Conservation (phyloP, 2,797 vertebrate species). For the Orestias chungarensis region DNA sequence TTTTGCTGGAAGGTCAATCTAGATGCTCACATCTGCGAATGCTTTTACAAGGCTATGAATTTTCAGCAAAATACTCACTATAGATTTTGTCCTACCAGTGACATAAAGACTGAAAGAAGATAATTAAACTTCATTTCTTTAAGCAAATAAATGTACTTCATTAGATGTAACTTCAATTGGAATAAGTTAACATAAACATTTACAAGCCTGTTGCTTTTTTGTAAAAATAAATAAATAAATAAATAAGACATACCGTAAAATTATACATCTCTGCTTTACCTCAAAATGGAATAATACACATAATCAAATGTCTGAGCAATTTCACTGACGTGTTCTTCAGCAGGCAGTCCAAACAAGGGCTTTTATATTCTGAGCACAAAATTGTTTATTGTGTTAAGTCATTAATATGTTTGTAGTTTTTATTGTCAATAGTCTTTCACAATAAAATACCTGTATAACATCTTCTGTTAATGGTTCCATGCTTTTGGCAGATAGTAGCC, state of each 20-base stretch:
- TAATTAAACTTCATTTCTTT: too few species aligned
- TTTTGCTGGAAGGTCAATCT: neutral
- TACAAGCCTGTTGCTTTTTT: too few species aligned
- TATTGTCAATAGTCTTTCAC: too few species aligned
- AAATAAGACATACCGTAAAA: too few species aligned
- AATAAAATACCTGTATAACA: too few species aligned
- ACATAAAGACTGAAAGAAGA: neutral
- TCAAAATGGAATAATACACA: neutral
- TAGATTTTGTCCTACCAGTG: neutral
- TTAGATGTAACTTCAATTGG: neutral
- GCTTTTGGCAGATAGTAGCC: neutral
- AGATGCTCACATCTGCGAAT: neutral
- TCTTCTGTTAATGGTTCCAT: neutral
- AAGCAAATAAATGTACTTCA: neutral
- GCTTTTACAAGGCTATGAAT: neutral
- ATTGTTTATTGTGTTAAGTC: neutral
- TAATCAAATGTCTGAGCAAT: neutral
- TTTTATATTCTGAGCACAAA: neutral
- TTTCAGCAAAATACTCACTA: too few species aligned
- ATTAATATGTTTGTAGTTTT: neutral
- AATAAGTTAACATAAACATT: neutral
- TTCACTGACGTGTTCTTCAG: neutral
- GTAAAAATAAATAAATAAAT: too few species aligned
- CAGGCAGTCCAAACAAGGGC: too few species aligned
- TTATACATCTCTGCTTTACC: neutral